Evolutionary conservation across 2,113 vertebrate species (phyloP).

Genomic region (Barbus barbus): DNA sequence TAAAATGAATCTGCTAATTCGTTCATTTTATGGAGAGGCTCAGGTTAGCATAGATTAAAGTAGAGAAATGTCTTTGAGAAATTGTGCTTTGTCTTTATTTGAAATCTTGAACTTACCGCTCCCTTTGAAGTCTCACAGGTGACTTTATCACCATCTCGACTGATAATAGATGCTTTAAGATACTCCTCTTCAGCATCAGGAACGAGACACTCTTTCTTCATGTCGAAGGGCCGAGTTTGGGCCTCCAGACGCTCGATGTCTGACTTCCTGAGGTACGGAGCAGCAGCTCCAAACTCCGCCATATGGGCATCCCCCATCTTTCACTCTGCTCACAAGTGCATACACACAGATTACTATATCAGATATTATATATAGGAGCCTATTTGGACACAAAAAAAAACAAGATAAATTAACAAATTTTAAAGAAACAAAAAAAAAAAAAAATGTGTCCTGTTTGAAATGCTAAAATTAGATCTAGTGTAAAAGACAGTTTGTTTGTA

Average conservation of each 20-base stretch:
- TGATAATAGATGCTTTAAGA: slow-evolving; percentile 70
- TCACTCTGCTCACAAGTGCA: neutral
- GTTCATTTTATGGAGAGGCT: no score
- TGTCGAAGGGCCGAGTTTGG: slow-evolving; percentile 74
- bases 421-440: neutral
- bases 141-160: slow-evolving; percentile 76
- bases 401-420: no score
- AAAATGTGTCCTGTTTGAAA: neutral
- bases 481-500: neutral
- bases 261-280: slow-evolving; percentile 73
- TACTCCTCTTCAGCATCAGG: slow-evolving; percentile 75
- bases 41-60: no score
- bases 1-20: neutral
- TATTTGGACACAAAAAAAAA: neutral
- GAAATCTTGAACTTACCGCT: slow-evolving; percentile 71
- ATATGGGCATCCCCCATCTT: slow-evolving; percentile 70
- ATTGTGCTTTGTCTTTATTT: no score
- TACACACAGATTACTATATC: no score
- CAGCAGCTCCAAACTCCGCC: slow-evolving; percentile 74
- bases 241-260: slow-evolving; percentile 77
- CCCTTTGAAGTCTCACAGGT: slow-evolving; percentile 78
- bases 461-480: neutral
- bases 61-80: no score
- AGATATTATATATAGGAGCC: neutral
- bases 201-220: slow-evolving; percentile 75